Percentiles rank a stretch among this genome's conserved stretches.
Evolutionary conservation across 37 sponge, comb jelly and placozoan genomes (phyloP).

Genomic region (Chondrosia reniformis): DNA sequence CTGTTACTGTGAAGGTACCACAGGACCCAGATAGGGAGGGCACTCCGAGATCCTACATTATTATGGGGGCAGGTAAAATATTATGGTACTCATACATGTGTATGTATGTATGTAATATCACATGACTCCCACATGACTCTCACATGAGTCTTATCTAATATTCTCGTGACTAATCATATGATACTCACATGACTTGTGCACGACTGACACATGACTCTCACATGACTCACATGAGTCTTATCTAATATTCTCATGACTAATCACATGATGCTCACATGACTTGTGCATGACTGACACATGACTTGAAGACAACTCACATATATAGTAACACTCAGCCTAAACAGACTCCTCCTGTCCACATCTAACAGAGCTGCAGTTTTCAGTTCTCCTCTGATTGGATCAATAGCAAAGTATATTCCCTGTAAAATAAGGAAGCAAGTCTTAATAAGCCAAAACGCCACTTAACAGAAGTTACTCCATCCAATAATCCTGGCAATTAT

Average conservation of each 20-base stretch:
- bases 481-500: no score
- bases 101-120: no score
- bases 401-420: conserved; percentile 17
- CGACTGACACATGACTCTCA: not conserved
- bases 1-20: not conserved
- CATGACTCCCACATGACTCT: no score
- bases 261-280: not conserved
- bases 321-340: not conserved
- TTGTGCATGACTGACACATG: not conserved
- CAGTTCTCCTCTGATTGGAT: not conserved
- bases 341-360: not conserved
- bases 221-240: not conserved
- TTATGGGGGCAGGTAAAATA: not conserved
- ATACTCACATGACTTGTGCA: not conserved
- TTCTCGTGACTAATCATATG: not conserved
- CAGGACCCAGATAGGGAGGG: not conserved
- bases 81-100: no score
- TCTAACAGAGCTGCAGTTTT: not conserved
- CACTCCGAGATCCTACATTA: conserved; percentile 4
- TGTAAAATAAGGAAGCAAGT: not conserved
- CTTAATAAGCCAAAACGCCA: no score
- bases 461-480: no score
- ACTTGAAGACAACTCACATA: not conserved
- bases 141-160: not conserved
- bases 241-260: not conserved